Evolutionary conservation across 1,140 invertebrate genomes (phyloP), one percentile per base, ranked within the genome.

Genomic region (Drosophila punjabiensis): DNA sequence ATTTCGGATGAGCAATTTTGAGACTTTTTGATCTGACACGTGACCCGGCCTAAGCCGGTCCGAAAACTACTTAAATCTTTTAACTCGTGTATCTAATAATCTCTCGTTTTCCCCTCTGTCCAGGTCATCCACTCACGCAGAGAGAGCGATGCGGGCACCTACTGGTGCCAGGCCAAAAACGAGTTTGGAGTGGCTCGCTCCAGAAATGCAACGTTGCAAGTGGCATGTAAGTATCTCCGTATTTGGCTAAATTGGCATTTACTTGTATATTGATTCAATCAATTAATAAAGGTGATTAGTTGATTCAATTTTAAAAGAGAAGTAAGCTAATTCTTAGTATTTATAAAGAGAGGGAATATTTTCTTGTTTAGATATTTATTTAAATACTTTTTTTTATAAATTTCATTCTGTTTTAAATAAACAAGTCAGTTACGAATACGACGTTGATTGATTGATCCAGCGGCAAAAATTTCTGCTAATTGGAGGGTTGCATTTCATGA

Each of bases 81-180:
- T 74, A 75, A 53, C 52, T 43, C 56, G 24, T 43, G 47, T 74
- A 24, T 74, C 43, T 61, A 77, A 62, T 82, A 68, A 66, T 78
- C 66, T 61, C 66, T 61, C 41, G 62, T 52, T 39, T 64, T 45
- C 37, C 24, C 76, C 76, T 5, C n/a, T 74, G 65, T 20, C 13
- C 76, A 93, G 92, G 92, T 93, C 58, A 93, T 92, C 56, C 92
- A 93, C 52, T 91, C 92, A 18, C 79, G 92, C 9, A 76, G 92
- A 58, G 96, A 97, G 86, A 95, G 95, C 48, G 97, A 98, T 93
- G 96, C 95, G 52, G 97, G 97, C 41, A 95, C 96, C 3, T 98
- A 98, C 93, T 98, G 97, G 96, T 98, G 97, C 93, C 96, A 97
- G 90, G 97, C 97, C 2, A 95, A 95, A 24, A 98, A 98, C 93